Base-by-base conservation (phyloP, 2,888 invertebrate genomes). In the Morpho deidamia region DNA sequence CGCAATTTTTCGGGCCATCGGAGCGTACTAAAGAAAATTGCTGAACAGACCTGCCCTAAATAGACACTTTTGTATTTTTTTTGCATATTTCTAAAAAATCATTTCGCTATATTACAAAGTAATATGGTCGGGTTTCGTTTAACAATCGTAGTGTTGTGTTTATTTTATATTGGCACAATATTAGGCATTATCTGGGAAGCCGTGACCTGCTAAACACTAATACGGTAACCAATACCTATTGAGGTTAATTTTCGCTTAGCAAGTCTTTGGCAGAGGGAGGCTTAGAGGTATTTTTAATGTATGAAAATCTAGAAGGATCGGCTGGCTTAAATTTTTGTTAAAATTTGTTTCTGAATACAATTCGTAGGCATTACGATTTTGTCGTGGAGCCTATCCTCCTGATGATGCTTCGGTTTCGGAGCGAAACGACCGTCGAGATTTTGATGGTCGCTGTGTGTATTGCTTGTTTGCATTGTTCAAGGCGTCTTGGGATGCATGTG, bases 21-120 rank as follows among this genome's bases (percentile, higher is more conserved):
- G 77, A 86, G 80, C 85, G 81, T 73, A 79, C 71, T 73, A 79
- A 86, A 83, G 83, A 87, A 84, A 83, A 83, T 84, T 82, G 80
- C 76, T 79, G 74, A 71, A 69, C 71, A 71, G 63, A 62, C 64
- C 66, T 71, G 72, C 71, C 72, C 71, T 72, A 79, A 82, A 79
- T 78, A 80, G 74, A 65, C 75, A 69, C 61, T 55, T 55, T 46
- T 47, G 65, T 72, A 64, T 70, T 71, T 61, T 64, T 63, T 72
- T 69, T 71, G 48, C 68, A 42, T 52, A 54, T 59, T 38, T 14
- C 23, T 44, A 8, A 55, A 53, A 50, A 55, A 56, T 52, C 51
- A 12, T 37, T 50, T 58, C 51, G 68, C 61, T 56, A 7, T 11
- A 40, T 1, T 8, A n/a, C 51, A 1, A 12, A 12, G 39, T 2